Evolutionary conservation across 2,888 invertebrate species (phyloP).

Genomic region (Drosophila putrida): DNA sequence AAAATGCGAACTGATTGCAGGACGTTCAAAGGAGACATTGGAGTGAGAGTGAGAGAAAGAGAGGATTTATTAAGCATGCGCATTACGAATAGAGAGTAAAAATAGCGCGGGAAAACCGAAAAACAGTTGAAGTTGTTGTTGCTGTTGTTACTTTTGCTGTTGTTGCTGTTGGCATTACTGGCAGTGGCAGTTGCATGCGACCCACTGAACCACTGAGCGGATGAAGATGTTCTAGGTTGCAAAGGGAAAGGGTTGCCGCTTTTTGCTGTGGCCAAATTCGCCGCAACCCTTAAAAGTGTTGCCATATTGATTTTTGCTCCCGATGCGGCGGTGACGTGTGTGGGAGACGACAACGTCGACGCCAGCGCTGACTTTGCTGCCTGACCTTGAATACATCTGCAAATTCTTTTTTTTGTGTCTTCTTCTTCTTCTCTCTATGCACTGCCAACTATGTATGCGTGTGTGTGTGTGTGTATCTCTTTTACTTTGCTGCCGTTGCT

Average conservation of each 20-base stretch:
- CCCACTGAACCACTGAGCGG: slow-evolving; percentile 76
- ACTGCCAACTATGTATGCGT: slow-evolving; percentile 58
- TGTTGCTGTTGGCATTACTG: slow-evolving; percentile 28
- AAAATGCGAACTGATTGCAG: slow-evolving; percentile 20
- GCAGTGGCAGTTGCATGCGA: slow-evolving; percentile 63
- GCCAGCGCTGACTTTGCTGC: slow-evolving; percentile 66
- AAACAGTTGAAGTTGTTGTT: slow-evolving; percentile 39
- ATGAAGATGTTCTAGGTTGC: slow-evolving; percentile 9
- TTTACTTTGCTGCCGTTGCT: slow-evolving; percentile 51
- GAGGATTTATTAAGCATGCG: slow-evolving; percentile 38
- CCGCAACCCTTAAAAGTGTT: slow-evolving; percentile 80
- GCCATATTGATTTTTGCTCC: slow-evolving; percentile 73
- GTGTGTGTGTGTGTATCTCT: slow-evolving; percentile 34
- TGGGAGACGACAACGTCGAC: slow-evolving; percentile 37
- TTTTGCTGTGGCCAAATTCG: slow-evolving; percentile 54
- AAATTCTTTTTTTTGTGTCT: slow-evolving; percentile 35
- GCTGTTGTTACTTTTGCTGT: slow-evolving; percentile 22
- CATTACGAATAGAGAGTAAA: slow-evolving; percentile 45
- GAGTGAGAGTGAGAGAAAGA: not conserved
- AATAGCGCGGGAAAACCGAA: slow-evolving; percentile 76
- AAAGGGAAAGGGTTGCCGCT: slow-evolving; percentile 31
- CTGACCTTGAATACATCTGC: slow-evolving; percentile 78
- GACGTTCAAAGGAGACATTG: not conserved
- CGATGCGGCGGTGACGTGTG: slow-evolving; percentile 21
- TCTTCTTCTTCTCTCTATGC: slow-evolving; percentile 56